A percentile compares a stretch with the other conserved stretches of the same genome.
These are phyloP conservation scores for Heliconius nattereri DNA, from an alignment of 1,140 invertebrate genomes.

Conservation along the genomic window DNA sequence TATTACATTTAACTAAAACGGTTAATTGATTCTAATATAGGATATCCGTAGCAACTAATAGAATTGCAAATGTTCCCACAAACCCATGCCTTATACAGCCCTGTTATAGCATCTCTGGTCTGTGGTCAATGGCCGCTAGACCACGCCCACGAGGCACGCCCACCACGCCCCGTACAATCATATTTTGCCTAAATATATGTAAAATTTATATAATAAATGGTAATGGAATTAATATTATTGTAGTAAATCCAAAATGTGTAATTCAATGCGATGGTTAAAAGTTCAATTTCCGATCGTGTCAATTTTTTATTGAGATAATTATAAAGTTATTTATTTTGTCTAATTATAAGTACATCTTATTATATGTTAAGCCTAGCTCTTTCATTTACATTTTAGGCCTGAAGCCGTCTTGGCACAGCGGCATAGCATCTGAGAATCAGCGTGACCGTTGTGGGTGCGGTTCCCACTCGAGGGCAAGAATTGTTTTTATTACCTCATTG, in stretches of 20 bases:
- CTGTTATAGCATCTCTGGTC: constrained; percentile 41
- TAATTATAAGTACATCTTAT: too few relatives aligned
- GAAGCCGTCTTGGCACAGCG: too few relatives aligned
- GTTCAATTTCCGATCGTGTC: neutral
- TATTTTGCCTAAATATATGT: constrained; percentile 38
- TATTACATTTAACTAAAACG: neutral
- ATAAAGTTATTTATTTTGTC: too few relatives aligned
- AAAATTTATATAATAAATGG: constrained; percentile 20
- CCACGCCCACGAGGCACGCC: constrained; percentile 65
- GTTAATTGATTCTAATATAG: constrained; percentile 27
- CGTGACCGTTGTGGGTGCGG: too few relatives aligned
- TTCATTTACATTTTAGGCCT: too few relatives aligned
- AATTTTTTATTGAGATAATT: neutral
- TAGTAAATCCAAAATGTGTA: neutral
- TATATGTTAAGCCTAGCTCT: too few relatives aligned
- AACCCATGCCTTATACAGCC: constrained; percentile 51
- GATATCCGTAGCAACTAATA: constrained; percentile 46
- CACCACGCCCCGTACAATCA: constrained; percentile 54
- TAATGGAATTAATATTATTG: neutral
- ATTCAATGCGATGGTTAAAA: neutral
- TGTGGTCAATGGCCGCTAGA: constrained; percentile 56
- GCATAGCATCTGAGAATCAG: too few relatives aligned
- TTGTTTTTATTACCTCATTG: too few relatives aligned
- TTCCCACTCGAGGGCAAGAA: too few relatives aligned
- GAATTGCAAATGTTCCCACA: constrained; percentile 64